Evolutionary conservation across 2,113 vertebrate genomes (phyloP).

Genomic region (Lipotes vexillifer): DNA sequence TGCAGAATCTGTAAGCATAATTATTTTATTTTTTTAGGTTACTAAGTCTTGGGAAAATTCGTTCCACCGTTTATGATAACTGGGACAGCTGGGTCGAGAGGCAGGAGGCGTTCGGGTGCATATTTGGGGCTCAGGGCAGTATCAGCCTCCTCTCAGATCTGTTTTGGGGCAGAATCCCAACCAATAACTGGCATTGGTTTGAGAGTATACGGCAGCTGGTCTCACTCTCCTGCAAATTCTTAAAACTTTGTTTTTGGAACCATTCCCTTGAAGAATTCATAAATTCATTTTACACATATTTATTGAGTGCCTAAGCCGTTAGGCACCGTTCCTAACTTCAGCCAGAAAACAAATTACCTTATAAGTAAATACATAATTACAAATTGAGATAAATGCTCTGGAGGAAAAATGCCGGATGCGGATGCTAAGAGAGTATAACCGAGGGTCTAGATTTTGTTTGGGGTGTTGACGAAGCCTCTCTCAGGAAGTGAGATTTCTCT

Average conservation of each 20-base stretch:
- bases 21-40: background rate
- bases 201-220: background rate
- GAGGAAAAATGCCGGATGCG: background rate
- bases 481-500: background rate
- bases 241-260: background rate
- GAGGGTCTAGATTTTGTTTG: constrained; percentile 3
- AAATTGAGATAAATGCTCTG: background rate
- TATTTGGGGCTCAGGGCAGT: background rate
- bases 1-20: background rate
- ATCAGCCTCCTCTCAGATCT: background rate
- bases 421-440: background rate
- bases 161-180: background rate
- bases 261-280: background rate
- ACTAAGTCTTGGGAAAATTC: background rate
- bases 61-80: background rate
- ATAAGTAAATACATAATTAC: constrained; percentile 23
- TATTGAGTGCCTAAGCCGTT: background rate
- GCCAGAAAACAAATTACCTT: constrained; percentile 13
- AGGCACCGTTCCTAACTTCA: background rate
- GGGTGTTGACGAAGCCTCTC: background rate
- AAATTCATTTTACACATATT: background rate
- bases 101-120: background rate
- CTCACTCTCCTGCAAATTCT: background rate
- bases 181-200: background rate
- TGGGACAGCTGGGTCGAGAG: background rate